A percentile compares a stretch with the other conserved stretches of the same genome.
phyloP scores from a whole-genome alignment of 2,888 invertebrate genomes.

The Polietes domitor region DNA sequence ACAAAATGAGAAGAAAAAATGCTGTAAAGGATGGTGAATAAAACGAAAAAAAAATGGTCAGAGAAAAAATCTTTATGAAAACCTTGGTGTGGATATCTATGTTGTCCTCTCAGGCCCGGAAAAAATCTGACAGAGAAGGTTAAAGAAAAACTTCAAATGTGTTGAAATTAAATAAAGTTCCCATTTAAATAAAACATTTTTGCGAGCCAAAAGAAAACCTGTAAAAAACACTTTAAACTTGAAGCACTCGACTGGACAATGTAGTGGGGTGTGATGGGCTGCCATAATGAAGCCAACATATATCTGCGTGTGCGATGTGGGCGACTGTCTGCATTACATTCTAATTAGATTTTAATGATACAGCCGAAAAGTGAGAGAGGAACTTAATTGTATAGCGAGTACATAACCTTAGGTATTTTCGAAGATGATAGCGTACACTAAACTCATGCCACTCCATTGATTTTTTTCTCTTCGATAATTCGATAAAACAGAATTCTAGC shows the following conservation, averaged over 20 bases:
- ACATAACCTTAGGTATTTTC: not conserved
- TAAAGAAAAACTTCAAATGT: not conserved
- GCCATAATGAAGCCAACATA: not conserved
- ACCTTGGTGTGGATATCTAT: not conserved
- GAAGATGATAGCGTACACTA: too few relatives aligned
- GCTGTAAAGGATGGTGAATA: not conserved
- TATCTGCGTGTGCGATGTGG: not conserved
- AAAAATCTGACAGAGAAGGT: not conserved
- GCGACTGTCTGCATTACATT: not conserved
- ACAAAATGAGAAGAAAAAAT: not conserved
- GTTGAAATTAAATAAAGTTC: conserved; percentile 16
- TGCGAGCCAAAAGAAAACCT: not conserved
- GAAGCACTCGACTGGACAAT: not conserved
- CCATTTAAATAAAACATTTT: not conserved
- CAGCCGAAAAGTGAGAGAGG: not conserved
- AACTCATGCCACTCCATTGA: too few relatives aligned
- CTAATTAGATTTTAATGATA: conserved; percentile 4
- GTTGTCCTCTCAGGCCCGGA: not conserved
- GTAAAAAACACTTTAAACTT: not conserved
- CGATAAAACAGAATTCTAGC: too few relatives aligned
- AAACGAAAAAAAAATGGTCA: not conserved
- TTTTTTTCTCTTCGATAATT: too few relatives aligned
- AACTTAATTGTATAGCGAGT: not conserved
- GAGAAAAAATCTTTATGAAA: not conserved
- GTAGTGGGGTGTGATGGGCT: not conserved